Evolutionary conservation across 2,113 vertebrate genomes (phyloP), one percentile per base, ranked within the genome.

Genomic region (Thalassoma bifasciatum): DNA sequence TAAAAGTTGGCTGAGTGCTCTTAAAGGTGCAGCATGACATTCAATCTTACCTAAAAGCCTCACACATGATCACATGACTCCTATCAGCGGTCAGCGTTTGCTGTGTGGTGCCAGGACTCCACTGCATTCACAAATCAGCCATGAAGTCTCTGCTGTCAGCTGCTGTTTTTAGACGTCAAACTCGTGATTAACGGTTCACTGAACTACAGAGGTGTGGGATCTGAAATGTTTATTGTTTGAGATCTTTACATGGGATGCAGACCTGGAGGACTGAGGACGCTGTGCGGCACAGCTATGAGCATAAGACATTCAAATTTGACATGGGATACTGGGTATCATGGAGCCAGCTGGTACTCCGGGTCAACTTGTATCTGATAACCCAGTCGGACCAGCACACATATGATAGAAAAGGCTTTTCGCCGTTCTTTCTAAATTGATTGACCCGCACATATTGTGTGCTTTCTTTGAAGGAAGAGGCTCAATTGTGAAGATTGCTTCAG

Each of bases 1-100:
- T 76, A 63, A 82, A 87, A 72, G 72, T 86, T 75, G 79, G 76
- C 73, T 21, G 60, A 34, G 57, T 54, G 65, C 68, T 81, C 53
- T 73, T 70, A 26, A 79, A 85, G 75, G 68, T 72, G 49, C 74
- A 74, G 53, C 21, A 9, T 81, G 66, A 77, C 75, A 87, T 81
- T 64, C 54, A 72, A 69, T 70, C 54, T 64, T 3, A 66, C 49
- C 24, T 69, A 66, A 75, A 71, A 82, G 61, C 60, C 38, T n/a
- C 36, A 52, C 14, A 26, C 40, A 56, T 46, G 34, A 44, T 66
- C 57, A 60, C 53, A 50, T 9, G 59, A 47, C 63, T 66, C 58
- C 77, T 22, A 3, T 54, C 3, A 51, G 62, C 51, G 4, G 73
- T 58, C 64, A 58, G 23, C 16, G 6, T 16, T 21, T 10, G 16